Base-by-base conservation (phyloP, 1,140 invertebrate genomes). In the Sitobion miscanthi region DNA sequence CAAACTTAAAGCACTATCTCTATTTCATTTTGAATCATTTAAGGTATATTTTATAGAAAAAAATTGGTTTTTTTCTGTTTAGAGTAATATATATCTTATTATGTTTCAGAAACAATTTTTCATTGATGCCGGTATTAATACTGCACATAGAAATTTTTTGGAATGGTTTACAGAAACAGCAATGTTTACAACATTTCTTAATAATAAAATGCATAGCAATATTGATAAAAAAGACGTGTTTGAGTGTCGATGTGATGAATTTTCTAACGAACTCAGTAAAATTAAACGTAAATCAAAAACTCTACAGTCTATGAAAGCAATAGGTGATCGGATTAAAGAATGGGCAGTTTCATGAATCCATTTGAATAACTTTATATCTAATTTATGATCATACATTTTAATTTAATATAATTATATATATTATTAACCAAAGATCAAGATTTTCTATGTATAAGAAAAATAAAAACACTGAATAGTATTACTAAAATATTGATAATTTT, bases 111-210 rank as follows among this genome's bases (percentile, higher is more conserved):
- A 96, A 95, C 96, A 97, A 93, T 94, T 94, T n/a, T 97, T 97
- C 95, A 95, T 96, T 9, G 96, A 96, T 94, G 95, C 95, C 95
- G 94, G 95, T 92, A 95, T 96, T 14, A 96, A 96, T 0, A 96
- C 97, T 95, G 96, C 96, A 89, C 96, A 96, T 42, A 96, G 96
- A 94, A 96, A 96, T 93, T 98, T 98, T 95, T 95, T 98, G 20
- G 97, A 98, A 94, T 98, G 97, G 97, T 98, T 98, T 95, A 96
- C 97, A 0, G 97, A 98, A 95, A 98, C 97, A 20, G 97, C 97
- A 30, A 98, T 98, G 97, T 98, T 98, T 95, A 94, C 95, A 85
- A 94, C 94, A 52, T 96, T 96, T 94, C 94, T 96, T 25, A 94
- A 94, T 54, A 87, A 62, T 30, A 91, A 94, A 87, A 83, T 94